Conservation (phyloP, 1,140 invertebrate species). For the Drosophila funebris region DNA sequence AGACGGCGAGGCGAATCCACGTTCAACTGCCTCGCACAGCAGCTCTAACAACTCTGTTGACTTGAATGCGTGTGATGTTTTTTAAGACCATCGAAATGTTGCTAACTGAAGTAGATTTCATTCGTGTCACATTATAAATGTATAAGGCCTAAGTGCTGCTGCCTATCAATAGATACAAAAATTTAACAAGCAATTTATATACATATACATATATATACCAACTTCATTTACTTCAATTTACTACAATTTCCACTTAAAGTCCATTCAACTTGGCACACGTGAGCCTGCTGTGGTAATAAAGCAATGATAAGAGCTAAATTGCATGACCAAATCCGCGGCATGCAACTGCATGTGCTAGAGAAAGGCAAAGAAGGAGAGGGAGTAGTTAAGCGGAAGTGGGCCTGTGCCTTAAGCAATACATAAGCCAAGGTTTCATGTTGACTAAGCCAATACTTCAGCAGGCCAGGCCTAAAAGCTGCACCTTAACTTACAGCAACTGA, state of each 20-base stretch:
- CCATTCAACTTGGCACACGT: slow-evolving; percentile 21
- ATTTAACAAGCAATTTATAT: slow-evolving; percentile 26
- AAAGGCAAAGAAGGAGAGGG: neutral
- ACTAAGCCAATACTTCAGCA: neutral
- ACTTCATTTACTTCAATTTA: slow-evolving; percentile 9
- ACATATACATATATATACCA: too few species aligned
- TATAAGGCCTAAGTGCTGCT: slow-evolving; percentile 68
- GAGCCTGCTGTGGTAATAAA: slow-evolving; percentile 21
- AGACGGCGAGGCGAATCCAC: neutral
- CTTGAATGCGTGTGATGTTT: slow-evolving; percentile 3
- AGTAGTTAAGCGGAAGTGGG: neutral
- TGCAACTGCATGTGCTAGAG: neutral
- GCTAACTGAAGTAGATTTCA: slow-evolving; percentile 38
- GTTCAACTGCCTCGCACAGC: neutral
- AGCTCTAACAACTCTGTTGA: neutral
- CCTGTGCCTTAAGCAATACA: neutral
- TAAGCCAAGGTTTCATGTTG: neutral
- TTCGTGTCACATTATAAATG: slow-evolving; percentile 64
- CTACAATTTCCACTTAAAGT: neutral
- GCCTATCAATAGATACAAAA: slow-evolving; percentile 61
- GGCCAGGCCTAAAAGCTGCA: neutral
- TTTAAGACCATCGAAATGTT: slow-evolving; percentile 3
- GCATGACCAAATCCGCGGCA: slow-evolving; percentile 24
- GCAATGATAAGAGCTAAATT: slow-evolving; percentile 42
- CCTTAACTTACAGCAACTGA: neutral